Evolutionary conservation across 2,113 vertebrate species (phyloP).

Genomic region (Peromyscus polionotus): DNA sequence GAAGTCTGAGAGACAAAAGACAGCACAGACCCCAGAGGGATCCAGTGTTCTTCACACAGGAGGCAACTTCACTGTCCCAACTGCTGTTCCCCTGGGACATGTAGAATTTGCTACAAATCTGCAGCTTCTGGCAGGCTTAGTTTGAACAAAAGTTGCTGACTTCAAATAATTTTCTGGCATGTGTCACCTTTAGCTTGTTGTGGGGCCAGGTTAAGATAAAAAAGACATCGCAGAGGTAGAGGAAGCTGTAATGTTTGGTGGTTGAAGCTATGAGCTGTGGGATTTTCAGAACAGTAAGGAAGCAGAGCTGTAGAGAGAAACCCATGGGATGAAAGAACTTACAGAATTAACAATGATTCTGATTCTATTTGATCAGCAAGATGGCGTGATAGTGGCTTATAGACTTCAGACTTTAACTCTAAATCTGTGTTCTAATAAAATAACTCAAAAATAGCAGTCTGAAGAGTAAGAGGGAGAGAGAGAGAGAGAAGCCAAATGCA

Average conservation of each 20-base stretch:
- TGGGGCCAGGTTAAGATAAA: not conserved
- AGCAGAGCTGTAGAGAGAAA: not conserved
- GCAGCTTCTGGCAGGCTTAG: not conserved
- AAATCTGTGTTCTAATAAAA: not conserved
- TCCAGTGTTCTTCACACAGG: not conserved
- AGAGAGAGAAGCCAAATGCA: not conserved
- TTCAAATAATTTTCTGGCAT: slow-evolving; percentile 43
- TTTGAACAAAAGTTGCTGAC: slow-evolving; percentile 15
- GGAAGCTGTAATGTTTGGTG: not conserved
- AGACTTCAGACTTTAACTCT: not conserved
- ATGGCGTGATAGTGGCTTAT: not conserved
- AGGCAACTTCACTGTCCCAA: not conserved
- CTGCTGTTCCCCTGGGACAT: not conserved
- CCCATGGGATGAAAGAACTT: not conserved
- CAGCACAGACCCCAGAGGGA: not conserved
- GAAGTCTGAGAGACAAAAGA: not conserved
- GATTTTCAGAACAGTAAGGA: slow-evolving; percentile 9
- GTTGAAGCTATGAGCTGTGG: not conserved
- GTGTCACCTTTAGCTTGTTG: not conserved
- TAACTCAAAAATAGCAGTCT: not conserved
- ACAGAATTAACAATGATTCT: not conserved
- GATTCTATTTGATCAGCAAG: not conserved
- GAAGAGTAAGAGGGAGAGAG: not conserved
- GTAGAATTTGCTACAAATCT: not conserved
- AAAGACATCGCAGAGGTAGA: not conserved